Conservation (phyloP, 30 jellyfish, hydroid and myxozoan species). For the Calvadosia cruxmelitensis region DNA sequence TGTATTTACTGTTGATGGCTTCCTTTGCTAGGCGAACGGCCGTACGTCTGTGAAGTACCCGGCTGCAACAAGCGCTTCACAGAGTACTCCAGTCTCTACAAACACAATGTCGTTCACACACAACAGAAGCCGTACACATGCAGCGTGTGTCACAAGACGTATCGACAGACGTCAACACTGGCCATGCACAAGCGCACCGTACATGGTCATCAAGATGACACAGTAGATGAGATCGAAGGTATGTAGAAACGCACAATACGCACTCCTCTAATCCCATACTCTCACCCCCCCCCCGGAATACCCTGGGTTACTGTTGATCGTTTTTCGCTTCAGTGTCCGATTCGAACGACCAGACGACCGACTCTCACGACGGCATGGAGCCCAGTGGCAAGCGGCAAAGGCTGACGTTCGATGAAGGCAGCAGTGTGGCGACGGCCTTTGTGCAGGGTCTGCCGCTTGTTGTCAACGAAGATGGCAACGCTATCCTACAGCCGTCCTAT, state of each 20-base stretch:
- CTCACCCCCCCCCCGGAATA: too few species aligned
- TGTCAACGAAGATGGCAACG: conserved; percentile 53
- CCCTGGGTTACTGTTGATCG: too few species aligned
- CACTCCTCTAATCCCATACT: too few species aligned
- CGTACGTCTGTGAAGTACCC: conserved; percentile 92
- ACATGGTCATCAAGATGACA: conserved; percentile 51
- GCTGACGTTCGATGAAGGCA: conserved; percentile 26
- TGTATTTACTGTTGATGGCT: not conserved
- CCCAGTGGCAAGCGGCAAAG: conserved; percentile 33
- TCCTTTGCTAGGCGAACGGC: conserved; percentile 71
- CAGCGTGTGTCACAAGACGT: conserved; percentile 68
- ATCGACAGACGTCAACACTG: conserved; percentile 87
- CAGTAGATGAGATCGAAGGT: conserved; percentile 13
- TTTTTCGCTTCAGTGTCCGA: too few species aligned
- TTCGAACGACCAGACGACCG: too few species aligned
- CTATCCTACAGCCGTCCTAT: conserved; percentile 39
- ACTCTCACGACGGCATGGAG: too few species aligned
- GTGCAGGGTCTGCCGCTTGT: conserved; percentile 67
- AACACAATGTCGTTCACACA: conserved; percentile 92
- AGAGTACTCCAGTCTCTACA: conserved; percentile 87
- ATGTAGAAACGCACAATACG: not conserved
- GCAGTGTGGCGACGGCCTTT: conserved; percentile 37
- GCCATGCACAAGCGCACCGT: conserved; percentile 96
- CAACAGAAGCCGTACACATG: conserved; percentile 95
- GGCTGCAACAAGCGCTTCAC: conserved; percentile 91